Evolutionary conservation across 1,140 invertebrate species (phyloP), one percentile per base, ranked within the genome.

Genomic region (Mercenaria mercenaria): DNA sequence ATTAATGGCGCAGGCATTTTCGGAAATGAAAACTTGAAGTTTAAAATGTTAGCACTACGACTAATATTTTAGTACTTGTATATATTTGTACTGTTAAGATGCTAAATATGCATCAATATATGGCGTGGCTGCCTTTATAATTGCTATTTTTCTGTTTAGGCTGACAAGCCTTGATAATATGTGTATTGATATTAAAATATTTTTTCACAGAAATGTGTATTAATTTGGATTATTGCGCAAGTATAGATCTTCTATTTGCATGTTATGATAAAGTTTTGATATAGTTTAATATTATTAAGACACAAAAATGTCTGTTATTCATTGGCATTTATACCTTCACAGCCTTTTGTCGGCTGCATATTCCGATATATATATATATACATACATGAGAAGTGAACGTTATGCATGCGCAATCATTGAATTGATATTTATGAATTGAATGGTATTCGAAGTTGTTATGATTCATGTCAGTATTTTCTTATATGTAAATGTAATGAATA

Each of bases 1-100:
- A 76, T 37, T 64, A 59, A 37, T 47, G 50, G 74, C 20, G 34
- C 8, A 59, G 84, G 72, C 23, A 11, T 87, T 0, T 87, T 87
- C 29, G 84, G 72, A 13, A 77, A 77, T 15, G 26, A 56, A 61
- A 23, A 64, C 64, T 50, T 87, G 6, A 77, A 26, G 26, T 87
- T 77, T 47, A n/a, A 37, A 15, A 87, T 77, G 84, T 41, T 87
- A 43, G 84, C 84, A 0, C 77, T 84, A 56, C 6, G 52, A 56
- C 15, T 20, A 3, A 56, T 13, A 23, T 56, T 56, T 23, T 8
- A 23, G n/a, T 8, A 20, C 15, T 56, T 23, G 52, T 11, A 56
- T 56, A 8, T 23, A 3, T 3, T 56, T 8, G 3, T 20, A 3
- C 11, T 67, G 15, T 3, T 67, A 67, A 4, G 8, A 2, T 56